Percentiles rank a stretch among this genome's conserved stretches.
Evolutionary conservation across 2,888 invertebrate species (phyloP).

Genomic region (Apodemia duryi): DNA sequence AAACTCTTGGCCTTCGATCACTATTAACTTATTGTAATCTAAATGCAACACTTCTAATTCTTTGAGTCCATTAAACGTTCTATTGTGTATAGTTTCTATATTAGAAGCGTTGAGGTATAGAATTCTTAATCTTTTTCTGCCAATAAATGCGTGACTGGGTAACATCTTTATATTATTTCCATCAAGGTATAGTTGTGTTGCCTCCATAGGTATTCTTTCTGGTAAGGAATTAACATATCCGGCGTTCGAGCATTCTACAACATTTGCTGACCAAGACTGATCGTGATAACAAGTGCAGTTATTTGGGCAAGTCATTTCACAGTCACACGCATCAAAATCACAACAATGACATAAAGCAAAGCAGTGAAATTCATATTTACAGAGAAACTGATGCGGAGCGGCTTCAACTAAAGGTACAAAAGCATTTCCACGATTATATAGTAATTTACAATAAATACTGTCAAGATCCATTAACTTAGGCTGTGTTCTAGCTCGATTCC

Average conservation of each 20-base stretch:
- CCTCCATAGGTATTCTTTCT: conserved; percentile 93
- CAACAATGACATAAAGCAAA: conserved; percentile 94
- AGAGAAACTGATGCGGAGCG: conserved; percentile 89
- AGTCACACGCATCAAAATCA: conserved; percentile 94
- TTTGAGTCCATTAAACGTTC: conserved; percentile 90
- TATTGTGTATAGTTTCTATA: conserved; percentile 87
- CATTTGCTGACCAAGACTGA: conserved; percentile 91
- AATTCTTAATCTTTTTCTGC: conserved; percentile 87
- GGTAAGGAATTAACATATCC: conserved; percentile 85
- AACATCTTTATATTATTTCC: conserved; percentile 88
- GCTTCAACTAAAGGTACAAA: conserved; percentile 88
- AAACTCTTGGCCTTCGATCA: conserved; percentile 88
- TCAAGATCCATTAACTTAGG: conserved; percentile 90
- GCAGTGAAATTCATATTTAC: conserved; percentile 91
- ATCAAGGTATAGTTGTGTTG: conserved; percentile 92
- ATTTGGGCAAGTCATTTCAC: conserved; percentile 93
- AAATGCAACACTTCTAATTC: conserved; percentile 87
- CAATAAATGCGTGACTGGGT: conserved; percentile 91
- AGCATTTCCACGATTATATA: conserved; percentile 86
- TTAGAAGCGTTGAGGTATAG: conserved; percentile 88
- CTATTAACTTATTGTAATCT: conserved; percentile 85
- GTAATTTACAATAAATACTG: conserved; percentile 88
- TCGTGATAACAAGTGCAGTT: conserved; percentile 95
- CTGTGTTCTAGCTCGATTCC: conserved; percentile 86
- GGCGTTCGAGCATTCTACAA: conserved; percentile 88